Base-by-base conservation (phyloP, 2,113 vertebrate species). In the Nibea coibor region DNA sequence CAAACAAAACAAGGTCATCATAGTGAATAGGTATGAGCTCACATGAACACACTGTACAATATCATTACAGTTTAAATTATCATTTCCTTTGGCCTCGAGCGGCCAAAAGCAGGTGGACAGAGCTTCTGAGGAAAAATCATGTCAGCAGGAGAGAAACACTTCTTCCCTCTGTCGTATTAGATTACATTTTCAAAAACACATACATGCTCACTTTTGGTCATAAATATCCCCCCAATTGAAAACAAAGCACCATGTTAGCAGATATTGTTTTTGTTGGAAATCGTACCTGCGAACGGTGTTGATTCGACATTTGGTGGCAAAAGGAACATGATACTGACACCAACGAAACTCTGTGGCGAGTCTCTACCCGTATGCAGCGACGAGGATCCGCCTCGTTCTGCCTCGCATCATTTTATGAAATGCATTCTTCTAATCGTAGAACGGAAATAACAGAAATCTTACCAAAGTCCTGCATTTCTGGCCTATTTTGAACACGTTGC, bases 1-100 rank as follows among this genome's bases (percentile, higher is more conserved):
- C 92, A 92, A 83, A 89, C 64, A 73, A 95, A 92, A 94, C 82
- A 93, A 89, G 93, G 91, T 81, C 57, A 89, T 89, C 58, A 86
- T 72, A 90, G 89, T 90, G 91, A 94, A 95, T 91, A 93, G 89
- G 89, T 69, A 69, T 80, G 89, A 94, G 90, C 92, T 93, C 93
- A 95, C 93, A 95, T 84, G 74, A 87, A 94, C 87, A 95, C 93
- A 91, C 94, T 94, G 93, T 93, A 95, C 96, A 95, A 66, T 83
- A 85, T 88, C 87, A 89, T 94, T 93, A 95, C 90, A 94, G 79
- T 93, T 89, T 86, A 94, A 94, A 94, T 92, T 91, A 91, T 82
- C 70, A 45, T 77, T 76, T 75, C 88, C 86, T 81, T 92, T 94
- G 95, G 94, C 95, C 95, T 94, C 90, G 94, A 95, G 95, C 93